Evolutionary conservation across 2,888 invertebrate genomes (phyloP).

Genomic region (Pachydiplax longipennis): DNA sequence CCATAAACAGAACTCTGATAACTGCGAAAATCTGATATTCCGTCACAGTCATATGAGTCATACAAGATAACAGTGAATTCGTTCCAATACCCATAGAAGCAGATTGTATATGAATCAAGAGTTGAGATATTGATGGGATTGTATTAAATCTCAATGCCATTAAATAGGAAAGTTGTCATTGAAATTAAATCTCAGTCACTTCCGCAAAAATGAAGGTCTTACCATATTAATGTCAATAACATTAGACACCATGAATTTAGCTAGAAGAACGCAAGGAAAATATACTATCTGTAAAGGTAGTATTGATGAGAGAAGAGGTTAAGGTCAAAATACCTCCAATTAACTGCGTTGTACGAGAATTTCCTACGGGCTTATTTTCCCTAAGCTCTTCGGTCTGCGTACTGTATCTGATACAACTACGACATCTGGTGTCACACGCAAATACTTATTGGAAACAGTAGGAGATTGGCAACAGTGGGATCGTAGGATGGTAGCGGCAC

Average conservation of each 20-base stretch:
- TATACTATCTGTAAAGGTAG: not conserved
- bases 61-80: not conserved
- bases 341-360: not conserved
- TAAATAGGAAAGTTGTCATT: not conserved
- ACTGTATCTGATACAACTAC: not conserved
- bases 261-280: not conserved
- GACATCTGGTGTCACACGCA: not conserved
- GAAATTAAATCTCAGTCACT: not conserved
- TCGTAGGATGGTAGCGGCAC: not conserved
- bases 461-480: not conserved
- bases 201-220: not conserved
- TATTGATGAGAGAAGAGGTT: not conserved
- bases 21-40: not conserved
- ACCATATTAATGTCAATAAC: not conserved
- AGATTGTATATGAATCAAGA: not conserved
- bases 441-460: not conserved
- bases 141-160: not conserved
- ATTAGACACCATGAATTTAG: not conserved
- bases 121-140: not conserved
- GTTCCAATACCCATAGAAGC: not conserved
- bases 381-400: not conserved
- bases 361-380: not conserved
- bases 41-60: not conserved
- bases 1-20: not conserved
- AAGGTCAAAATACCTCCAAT: constrained; percentile 4